Conservation (phyloP, 2,797 vertebrate genomes). For the Pangasius krempfi region DNA sequence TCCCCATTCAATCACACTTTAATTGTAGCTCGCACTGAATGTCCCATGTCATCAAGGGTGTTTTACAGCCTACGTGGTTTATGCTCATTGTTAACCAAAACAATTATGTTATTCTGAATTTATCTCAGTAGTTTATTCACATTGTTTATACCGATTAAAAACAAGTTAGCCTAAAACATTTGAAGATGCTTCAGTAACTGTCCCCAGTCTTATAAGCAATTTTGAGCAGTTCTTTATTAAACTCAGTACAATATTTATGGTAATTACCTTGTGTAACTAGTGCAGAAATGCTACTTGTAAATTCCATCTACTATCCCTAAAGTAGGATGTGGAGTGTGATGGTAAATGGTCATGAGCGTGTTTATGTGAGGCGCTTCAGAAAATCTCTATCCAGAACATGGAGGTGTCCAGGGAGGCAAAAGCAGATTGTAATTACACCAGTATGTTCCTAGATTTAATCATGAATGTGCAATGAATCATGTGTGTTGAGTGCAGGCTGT, state of each 20-base stretch:
- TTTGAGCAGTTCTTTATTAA: neutral
- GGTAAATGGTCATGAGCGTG: neutral
- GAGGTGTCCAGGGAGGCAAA: constrained; percentile 20
- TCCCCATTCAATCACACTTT: neutral
- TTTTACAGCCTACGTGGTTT: neutral
- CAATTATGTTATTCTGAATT: neutral
- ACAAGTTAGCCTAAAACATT: neutral
- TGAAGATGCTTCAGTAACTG: neutral
- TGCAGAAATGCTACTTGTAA: constrained; percentile 1
- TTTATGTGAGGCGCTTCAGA: neutral
- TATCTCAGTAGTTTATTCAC: neutral
- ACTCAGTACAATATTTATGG: neutral
- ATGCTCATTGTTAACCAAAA: neutral
- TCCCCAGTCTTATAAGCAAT: neutral
- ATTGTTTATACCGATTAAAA: neutral
- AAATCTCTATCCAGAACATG: constrained; percentile 2
- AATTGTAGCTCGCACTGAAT: neutral
- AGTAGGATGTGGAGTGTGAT: neutral
- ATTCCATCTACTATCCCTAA: neutral
- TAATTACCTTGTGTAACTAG: neutral
- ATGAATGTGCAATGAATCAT: constrained; percentile 39
- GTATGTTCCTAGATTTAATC: constrained; percentile 27
- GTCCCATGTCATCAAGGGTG: neutral
- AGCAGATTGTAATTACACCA: constrained; percentile 31
- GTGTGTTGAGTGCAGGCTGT: constrained; percentile 1